Evolutionary conservation across 2,888 invertebrate species (phyloP).

Genomic region (Drosophila gaucha): DNA sequence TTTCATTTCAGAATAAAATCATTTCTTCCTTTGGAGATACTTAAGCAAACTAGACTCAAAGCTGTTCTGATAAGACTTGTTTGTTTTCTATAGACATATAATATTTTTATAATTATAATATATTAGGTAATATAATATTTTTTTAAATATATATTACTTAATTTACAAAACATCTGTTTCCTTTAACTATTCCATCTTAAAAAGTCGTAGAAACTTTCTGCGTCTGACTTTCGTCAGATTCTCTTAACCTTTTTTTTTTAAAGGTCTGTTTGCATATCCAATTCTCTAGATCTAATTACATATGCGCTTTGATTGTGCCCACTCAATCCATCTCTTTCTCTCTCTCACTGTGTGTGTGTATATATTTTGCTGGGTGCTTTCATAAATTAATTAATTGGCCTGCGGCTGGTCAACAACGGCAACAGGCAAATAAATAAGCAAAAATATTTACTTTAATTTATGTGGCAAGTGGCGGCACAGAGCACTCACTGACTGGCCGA

Average conservation of each 20-base stretch:
- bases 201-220: background rate
- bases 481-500: slow-evolving; percentile 3
- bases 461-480: slow-evolving; percentile 42
- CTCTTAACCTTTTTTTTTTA: background rate
- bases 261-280: slow-evolving; percentile 12
- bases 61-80: too few species aligned
- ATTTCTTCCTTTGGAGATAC: too few species aligned
- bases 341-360: slow-evolving; percentile 42
- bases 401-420: slow-evolving; percentile 66
- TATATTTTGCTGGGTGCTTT: slow-evolving; percentile 62
- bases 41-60: too few species aligned
- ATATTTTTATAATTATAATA: too few species aligned
- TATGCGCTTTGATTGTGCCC: slow-evolving; percentile 62
- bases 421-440: slow-evolving; percentile 70
- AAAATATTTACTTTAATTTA: slow-evolving; percentile 76
- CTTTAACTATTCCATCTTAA: too few species aligned
- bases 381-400: slow-evolving; percentile 78
- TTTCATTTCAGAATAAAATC: too few species aligned
- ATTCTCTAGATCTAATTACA: slow-evolving; percentile 46
- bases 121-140: too few species aligned
- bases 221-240: background rate
- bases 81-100: too few species aligned
- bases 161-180: too few species aligned
- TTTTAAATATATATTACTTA: too few species aligned
- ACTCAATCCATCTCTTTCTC: too few species aligned